Percentiles rank a stretch among this genome's conserved stretches.
These are phyloP conservation scores for Porites australiensis DNA, from an alignment of 64 coral and sea anemone genomes.

Conservation along the genomic window DNA sequence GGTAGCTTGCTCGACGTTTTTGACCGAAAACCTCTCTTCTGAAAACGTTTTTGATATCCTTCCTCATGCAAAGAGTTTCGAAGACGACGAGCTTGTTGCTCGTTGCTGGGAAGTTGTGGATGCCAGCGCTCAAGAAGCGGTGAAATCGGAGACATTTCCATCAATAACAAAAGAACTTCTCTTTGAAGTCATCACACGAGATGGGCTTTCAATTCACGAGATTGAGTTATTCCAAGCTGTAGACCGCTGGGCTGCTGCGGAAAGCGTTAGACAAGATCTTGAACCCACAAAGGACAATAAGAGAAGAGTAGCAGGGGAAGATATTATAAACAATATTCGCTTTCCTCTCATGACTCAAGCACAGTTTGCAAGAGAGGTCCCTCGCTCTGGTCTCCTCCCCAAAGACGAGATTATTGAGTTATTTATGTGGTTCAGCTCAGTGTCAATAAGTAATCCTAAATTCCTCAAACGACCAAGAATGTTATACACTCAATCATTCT, in stretches of 20 bases:
- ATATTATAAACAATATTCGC: conserved; percentile 42
- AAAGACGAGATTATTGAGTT: conserved; percentile 44
- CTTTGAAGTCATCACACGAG: conserved; percentile 21
- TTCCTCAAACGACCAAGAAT: conserved; percentile 7
- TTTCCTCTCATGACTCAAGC: conserved; percentile 45
- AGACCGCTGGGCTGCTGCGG: conserved; percentile 37
- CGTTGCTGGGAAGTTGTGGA: conserved; percentile 72
- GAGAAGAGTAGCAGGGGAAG: conserved; percentile 66
- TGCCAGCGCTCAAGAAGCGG: background rate
- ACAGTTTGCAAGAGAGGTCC: conserved; percentile 26
- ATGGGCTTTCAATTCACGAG: conserved; percentile 47
- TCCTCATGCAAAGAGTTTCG: conserved; percentile 38
- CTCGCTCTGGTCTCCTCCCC: conserved; percentile 10
- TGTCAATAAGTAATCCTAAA: background rate
- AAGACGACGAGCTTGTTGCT: conserved; percentile 36
- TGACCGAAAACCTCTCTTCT: conserved; percentile 30
- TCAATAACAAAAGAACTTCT: conserved; percentile 39
- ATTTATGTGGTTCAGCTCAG: conserved; percentile 29
- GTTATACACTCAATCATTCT: background rate
- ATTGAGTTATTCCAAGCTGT: conserved; percentile 70
- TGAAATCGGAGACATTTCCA: conserved; percentile 51
- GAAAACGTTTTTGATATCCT: conserved; percentile 73
- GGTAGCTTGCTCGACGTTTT: conserved; percentile 23
- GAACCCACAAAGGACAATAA: background rate
- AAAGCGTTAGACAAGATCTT: conserved; percentile 3